Conservation (phyloP, 2,113 vertebrate genomes). For the Perca fluviatilis region DNA sequence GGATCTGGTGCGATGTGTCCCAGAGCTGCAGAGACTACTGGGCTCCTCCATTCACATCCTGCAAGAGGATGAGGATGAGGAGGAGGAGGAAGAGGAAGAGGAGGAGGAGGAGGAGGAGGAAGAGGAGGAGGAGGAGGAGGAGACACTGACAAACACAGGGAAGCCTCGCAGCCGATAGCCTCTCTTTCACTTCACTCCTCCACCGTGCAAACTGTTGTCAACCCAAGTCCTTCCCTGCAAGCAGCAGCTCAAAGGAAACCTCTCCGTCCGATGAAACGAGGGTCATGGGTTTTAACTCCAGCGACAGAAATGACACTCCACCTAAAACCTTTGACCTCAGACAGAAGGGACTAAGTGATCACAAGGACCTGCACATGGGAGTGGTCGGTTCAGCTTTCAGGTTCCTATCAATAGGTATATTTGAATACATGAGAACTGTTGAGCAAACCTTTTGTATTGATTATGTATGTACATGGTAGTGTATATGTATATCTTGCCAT, state of each 20-base stretch:
- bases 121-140: slow-evolving; percentile 48
- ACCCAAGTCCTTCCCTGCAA: slow-evolving; percentile 36
- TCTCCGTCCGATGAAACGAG: slow-evolving; percentile 66
- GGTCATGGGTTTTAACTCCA: slow-evolving; percentile 55
- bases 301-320: slow-evolving; percentile 57
- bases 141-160: slow-evolving; percentile 38
- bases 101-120: slow-evolving; percentile 78
- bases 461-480: slow-evolving; percentile 80
- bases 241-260: slow-evolving; percentile 66
- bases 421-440: slow-evolving; percentile 78
- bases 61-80: slow-evolving; percentile 67
- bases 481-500: slow-evolving; percentile 85
- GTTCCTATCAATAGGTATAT: slow-evolving; percentile 82
- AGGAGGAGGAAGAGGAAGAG: slow-evolving; percentile 44
- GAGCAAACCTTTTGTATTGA: slow-evolving; percentile 68
- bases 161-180: slow-evolving; percentile 80
- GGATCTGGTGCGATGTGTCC: slow-evolving; percentile 94
- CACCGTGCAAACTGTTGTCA: slow-evolving; percentile 20
- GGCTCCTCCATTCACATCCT: slow-evolving; percentile 89
- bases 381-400: slow-evolving; percentile 77
- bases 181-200: slow-evolving; percentile 4
- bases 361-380: slow-evolving; percentile 62
- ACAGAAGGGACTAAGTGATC: slow-evolving; percentile 56
- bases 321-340: slow-evolving; percentile 74
- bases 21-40: slow-evolving; percentile 93